A percentile compares a stretch with the other conserved stretches of the same genome.
phyloP scores from a whole-genome alignment of 2,113 vertebrate species.

The Brachyhypopomus gauderio region DNA sequence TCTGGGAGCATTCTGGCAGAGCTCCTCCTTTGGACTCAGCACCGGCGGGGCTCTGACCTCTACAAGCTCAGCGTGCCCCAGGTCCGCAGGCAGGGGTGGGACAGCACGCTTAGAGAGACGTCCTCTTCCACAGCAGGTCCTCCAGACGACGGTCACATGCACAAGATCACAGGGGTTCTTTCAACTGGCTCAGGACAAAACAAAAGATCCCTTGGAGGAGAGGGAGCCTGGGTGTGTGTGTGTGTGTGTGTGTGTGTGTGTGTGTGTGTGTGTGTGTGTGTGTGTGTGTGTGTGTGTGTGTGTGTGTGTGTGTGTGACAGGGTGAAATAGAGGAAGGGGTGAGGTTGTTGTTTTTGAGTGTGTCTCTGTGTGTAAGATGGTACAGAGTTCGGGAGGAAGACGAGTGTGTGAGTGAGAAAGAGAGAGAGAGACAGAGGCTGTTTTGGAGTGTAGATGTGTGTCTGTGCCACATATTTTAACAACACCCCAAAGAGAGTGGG shows the following conservation, averaged over 20 bases:
- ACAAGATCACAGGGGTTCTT: constrained; percentile 73
- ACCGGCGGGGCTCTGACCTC: constrained; percentile 53
- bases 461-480: constrained; percentile 5
- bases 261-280: constrained; percentile 45
- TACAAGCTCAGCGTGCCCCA: constrained; percentile 63
- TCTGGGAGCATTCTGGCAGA: constrained; percentile 62
- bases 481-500: background rate
- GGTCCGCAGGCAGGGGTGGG: constrained; percentile 5
- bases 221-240: constrained; percentile 14
- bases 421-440: background rate
- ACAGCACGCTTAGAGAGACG: constrained; percentile 60
- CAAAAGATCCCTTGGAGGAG: constrained; percentile 67
- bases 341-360: background rate
- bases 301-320: constrained; percentile 29
- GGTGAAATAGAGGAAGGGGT: constrained; percentile 17
- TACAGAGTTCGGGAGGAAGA: background rate
- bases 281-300: constrained; percentile 1
- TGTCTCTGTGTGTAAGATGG: background rate
- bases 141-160: constrained; percentile 83
- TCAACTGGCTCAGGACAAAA: constrained; percentile 77
- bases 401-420: background rate
- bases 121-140: constrained; percentile 74
- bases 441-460: too few relatives aligned
- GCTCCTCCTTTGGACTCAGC: constrained; percentile 65
- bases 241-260: constrained; percentile 35